A percentile compares a stretch with the other conserved stretches of the same genome.
These are phyloP conservation scores for Cheilosia variabilis DNA, from an alignment of 2,888 invertebrate genomes.

Conservation along the genomic window DNA sequence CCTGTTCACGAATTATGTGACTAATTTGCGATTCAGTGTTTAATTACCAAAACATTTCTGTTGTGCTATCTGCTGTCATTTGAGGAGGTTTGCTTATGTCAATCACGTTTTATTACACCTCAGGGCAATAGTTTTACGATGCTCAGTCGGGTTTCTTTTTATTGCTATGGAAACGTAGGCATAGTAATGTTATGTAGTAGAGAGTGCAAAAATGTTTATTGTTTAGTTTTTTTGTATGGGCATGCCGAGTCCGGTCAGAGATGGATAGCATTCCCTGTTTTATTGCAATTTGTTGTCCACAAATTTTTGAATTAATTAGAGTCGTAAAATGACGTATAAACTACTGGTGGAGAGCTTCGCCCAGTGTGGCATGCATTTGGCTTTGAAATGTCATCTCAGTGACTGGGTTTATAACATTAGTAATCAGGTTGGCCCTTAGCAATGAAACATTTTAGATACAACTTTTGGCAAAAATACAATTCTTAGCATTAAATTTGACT, in stretches of 20 bases:
- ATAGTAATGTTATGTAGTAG: background rate
- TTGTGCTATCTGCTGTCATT: background rate
- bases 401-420: no score
- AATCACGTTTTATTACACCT: constrained; percentile 39
- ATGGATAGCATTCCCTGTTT: background rate
- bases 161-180: background rate
- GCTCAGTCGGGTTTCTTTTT: constrained; percentile 9
- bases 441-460: no score
- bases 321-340: no score
- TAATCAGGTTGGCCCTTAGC: no score
- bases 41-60: constrained; percentile 45
- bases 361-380: no score
- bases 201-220: constrained; percentile 36
- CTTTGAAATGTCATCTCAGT: no score
- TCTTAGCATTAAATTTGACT: no score
- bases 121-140: constrained; percentile 47
- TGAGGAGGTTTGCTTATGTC: constrained; percentile 22
- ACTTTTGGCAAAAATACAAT: no score
- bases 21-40: constrained; percentile 21
- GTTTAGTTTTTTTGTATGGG: background rate
- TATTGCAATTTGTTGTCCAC: background rate
- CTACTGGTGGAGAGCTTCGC: no score
- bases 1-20: constrained; percentile 14
- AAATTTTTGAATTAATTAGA: background rate
- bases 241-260: background rate